Evolutionary conservation across 2,888 invertebrate genomes (phyloP).

Genomic region (Octodonta nipae): DNA sequence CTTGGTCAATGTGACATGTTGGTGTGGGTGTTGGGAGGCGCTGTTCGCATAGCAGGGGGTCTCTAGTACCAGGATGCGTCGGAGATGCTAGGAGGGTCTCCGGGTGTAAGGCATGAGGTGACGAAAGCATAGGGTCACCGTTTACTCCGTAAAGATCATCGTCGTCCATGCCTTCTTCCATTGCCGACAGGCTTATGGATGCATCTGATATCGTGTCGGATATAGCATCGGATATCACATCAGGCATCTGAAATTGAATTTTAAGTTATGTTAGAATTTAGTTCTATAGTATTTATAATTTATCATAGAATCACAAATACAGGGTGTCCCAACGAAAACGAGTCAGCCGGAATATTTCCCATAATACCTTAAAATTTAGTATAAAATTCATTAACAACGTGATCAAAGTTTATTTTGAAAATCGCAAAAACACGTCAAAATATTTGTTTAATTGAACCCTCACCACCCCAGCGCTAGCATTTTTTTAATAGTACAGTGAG

Average conservation of each 20-base stretch:
- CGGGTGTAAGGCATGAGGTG: slow-evolving; percentile 42
- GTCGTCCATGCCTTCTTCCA: slow-evolving; percentile 47
- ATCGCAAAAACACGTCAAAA: no score
- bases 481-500: no score
- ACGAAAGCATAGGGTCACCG: slow-evolving; percentile 39
- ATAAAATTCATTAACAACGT: no score
- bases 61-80: slow-evolving; percentile 44
- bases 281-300: neutral
- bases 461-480: no score
- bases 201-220: slow-evolving; percentile 38
- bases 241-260: slow-evolving; percentile 39
- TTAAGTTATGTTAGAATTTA: slow-evolving; percentile 2
- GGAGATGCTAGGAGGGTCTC: slow-evolving; percentile 49
- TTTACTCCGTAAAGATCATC: slow-evolving; percentile 31
- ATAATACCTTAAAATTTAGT: no score
- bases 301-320: no score
- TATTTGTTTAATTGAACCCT: no score
- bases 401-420: no score
- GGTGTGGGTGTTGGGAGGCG: slow-evolving; percentile 37
- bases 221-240: slow-evolving; percentile 39
- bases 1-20: slow-evolving; percentile 34
- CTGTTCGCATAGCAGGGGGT: slow-evolving; percentile 45
- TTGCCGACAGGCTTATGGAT: slow-evolving; percentile 44
- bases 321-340: no score
- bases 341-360: no score